Base-by-base conservation (phyloP, 2,888 invertebrate species). In the Ischnura elegans region DNA sequence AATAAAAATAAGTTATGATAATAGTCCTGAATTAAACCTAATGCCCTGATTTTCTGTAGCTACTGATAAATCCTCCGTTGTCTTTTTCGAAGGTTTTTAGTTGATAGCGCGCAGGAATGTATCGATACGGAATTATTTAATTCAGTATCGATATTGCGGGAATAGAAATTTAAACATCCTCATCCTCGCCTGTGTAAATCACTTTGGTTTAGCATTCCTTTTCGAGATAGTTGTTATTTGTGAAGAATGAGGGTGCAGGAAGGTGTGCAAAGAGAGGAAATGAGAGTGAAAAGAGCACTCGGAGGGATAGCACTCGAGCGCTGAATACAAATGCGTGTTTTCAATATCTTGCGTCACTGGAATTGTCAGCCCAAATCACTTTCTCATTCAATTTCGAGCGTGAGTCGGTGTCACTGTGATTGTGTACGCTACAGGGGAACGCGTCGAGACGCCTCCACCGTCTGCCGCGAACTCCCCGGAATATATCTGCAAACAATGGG, bases 351-450 rank as follows among this genome's bases (percentile, higher is more conserved):
- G 42, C 87, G 10, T 55, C 87, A 25, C 55, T 42, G 87, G 87
- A 87, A 87, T 55, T 42, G 55, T 87, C 55, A 36, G 61, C 25
- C 51, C 21, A 61, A 87, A 87, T 87, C 55, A 55, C 55, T 87
- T 87, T 51, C 55, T 19, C 51, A 55, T 36, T 51, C 55, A 87
- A 87, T 87, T 87, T 25, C 19, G 55, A 55, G 55, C 25, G 61
- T 51, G 61, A 61, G 61, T n/a, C n/a, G 61, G 61, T 61, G 61
- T 61, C 61, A 61, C n/a, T 61, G 61, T n/a, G n/a, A 6, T 25
- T 61, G 61, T n/a, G n/a, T 61, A 5, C 8, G 51, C 51, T 61
- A 5, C n/a, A 10, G 61, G 61, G n/a, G 21, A 61, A 61, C 61
- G 21, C n/a, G 61, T n/a, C 61, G 61, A 19, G n/a, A n/a, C n/a